phyloP scores from a whole-genome alignment of 2,113 vertebrate species.

The Sturnus vulgaris region DNA sequence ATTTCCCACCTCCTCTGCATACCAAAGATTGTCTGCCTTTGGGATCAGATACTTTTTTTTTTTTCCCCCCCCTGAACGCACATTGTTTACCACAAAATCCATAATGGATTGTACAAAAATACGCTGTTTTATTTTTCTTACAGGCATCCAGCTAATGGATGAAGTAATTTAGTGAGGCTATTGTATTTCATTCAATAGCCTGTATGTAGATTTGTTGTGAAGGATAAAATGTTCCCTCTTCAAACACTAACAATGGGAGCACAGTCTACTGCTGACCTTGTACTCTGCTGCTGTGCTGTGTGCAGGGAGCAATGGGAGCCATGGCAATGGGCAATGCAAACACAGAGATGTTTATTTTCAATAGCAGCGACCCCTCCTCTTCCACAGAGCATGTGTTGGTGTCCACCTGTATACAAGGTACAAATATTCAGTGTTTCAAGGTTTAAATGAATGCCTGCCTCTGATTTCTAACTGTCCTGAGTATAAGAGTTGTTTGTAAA shows the following conservation, averaged over 20 bases:
- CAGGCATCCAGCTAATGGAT: conserved; percentile 50
- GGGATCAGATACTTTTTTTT: not conserved
- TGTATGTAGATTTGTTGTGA: conserved; percentile 58
- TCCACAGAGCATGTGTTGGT: not conserved
- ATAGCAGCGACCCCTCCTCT: not conserved
- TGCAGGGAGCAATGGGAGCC: not conserved
- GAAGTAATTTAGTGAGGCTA: conserved; percentile 34
- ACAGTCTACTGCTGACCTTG: conserved; percentile 39
- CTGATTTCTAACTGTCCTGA: not conserved
- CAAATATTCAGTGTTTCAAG: not conserved
- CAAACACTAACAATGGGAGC: conserved; percentile 6
- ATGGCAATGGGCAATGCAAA: not conserved
- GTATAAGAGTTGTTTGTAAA: not conserved
- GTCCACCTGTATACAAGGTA: not conserved
- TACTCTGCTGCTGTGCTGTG: not conserved
- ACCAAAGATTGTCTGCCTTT: not conserved
- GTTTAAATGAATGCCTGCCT: not conserved
- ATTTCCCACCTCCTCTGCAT: not conserved
- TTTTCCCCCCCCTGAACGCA: not conserved
- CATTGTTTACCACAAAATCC: conserved; percentile 16
- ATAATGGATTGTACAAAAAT: conserved; percentile 12
- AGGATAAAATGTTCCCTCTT: conserved; percentile 64
- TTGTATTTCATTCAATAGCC: conserved; percentile 54
- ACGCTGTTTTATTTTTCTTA: conserved; percentile 1
- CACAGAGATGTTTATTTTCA: not conserved